Percentiles rank a stretch among this genome's conserved stretches.
phyloP scores from a whole-genome alignment of 1,140 invertebrate genomes.

The Eumaeus atala region DNA sequence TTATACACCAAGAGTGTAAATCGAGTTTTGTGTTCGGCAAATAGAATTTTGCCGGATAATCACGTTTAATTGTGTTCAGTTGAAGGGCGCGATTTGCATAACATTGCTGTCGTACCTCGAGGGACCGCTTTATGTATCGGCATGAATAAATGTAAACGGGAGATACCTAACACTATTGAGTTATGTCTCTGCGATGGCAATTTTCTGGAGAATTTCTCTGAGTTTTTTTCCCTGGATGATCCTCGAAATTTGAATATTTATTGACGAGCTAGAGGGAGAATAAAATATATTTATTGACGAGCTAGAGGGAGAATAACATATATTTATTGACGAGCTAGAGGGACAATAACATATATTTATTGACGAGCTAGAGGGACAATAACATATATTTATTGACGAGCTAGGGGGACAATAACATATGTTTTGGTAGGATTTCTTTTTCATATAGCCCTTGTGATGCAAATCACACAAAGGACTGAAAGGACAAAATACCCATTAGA shows the following conservation, averaged over 20 bases:
- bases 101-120: slow-evolving; percentile 31
- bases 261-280: too few relatives aligned
- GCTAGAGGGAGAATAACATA: too few relatives aligned
- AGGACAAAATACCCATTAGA: too few relatives aligned
- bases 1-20: neutral
- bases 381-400: too few relatives aligned
- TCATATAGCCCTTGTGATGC: too few relatives aligned
- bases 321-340: too few relatives aligned
- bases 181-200: slow-evolving; percentile 18
- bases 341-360: too few relatives aligned
- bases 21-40: slow-evolving; percentile 20
- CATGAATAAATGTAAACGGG: slow-evolving; percentile 51
- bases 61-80: slow-evolving; percentile 43
- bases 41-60: slow-evolving; percentile 46
- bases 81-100: slow-evolving; percentile 55
- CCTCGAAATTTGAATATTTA: slow-evolving; percentile 7
- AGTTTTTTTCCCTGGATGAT: slow-evolving; percentile 5
- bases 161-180: slow-evolving; percentile 27
- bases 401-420: too few relatives aligned
- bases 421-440: too few relatives aligned
- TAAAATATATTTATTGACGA: too few relatives aligned
- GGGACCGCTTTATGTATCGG: slow-evolving; percentile 40
- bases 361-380: too few relatives aligned
- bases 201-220: slow-evolving; percentile 12
- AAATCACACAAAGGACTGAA: too few relatives aligned